These are phyloP conservation scores for Porites lutea DNA, from an alignment of 64 coral and sea anemone species.

Conservation along the genomic window DNA sequence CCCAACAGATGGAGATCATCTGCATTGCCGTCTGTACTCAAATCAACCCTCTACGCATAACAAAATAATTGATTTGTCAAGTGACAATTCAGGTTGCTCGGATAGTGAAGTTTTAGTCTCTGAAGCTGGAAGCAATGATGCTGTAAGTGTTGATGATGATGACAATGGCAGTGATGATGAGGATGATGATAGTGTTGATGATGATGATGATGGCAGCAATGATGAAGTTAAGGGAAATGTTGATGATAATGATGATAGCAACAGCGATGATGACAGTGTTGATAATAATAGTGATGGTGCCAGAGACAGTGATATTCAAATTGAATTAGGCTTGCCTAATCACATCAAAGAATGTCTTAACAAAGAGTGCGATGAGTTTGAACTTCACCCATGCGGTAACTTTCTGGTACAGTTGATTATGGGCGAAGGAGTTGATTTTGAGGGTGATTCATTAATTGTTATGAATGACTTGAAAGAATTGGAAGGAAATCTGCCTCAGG, in stretches of 20 bases:
- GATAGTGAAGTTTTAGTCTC: neutral
- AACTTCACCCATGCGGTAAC: neutral
- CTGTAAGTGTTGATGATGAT: no score
- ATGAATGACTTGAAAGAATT: neutral
- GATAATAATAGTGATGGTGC: neutral
- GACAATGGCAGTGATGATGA: neutral
- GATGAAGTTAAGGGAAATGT: no score
- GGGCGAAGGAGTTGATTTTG: neutral
- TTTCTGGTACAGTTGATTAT: neutral
- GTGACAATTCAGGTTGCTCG: neutral
- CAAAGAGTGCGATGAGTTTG: neutral
- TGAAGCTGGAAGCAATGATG: neutral
- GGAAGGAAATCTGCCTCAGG: neutral
- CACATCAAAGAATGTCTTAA: neutral
- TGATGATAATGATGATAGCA: neutral
- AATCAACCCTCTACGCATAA: neutral
- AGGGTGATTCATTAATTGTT: neutral
- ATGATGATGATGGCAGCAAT: neutral
- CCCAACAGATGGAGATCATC: neutral
- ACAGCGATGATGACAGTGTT: neutral
- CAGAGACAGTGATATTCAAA: neutral
- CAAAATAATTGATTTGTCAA: neutral
- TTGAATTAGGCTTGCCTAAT: neutral
- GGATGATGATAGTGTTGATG: neutral
- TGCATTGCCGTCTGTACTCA: constrained; percentile 10